Evolutionary conservation across 1,140 invertebrate genomes (phyloP).

Genomic region (Drosophila repletoides): DNA sequence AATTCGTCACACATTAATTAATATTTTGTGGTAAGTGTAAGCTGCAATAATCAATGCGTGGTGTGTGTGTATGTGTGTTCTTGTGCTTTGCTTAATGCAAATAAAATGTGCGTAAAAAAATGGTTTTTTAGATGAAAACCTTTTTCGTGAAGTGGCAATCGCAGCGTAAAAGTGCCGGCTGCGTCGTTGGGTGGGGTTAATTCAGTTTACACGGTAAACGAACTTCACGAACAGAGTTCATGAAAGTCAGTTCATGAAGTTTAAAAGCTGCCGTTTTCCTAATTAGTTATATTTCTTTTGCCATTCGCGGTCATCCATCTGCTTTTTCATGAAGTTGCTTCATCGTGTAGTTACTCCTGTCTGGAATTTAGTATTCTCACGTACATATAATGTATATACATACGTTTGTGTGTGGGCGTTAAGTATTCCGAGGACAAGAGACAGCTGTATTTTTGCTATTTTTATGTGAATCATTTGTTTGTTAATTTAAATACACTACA

Average conservation of each 20-base stretch:
- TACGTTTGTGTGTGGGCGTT: conserved; percentile 23
- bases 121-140: conserved; percentile 5
- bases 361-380: conserved; percentile 37
- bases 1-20: conserved; percentile 1
- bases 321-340: too few species aligned
- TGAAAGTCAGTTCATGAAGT: too few species aligned
- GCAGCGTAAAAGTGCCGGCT: conserved; percentile 40
- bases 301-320: too few species aligned
- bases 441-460: conserved; percentile 72
- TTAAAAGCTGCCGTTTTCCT: too few species aligned
- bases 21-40: conserved; percentile 39
- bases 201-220: too few species aligned
- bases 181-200: conserved; percentile 42
- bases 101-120: conserved; percentile 40
- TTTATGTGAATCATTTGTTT: conserved; percentile 77
- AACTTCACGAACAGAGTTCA: too few species aligned
- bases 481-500: conserved; percentile 64
- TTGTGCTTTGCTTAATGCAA: conserved; percentile 23
- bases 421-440: conserved; percentile 46
- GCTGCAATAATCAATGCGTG: neutral
- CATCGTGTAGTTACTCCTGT: too few species aligned
- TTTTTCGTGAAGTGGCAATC: conserved; percentile 23
- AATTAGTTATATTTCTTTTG: too few species aligned
- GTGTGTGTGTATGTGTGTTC: conserved; percentile 5
- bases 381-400: conserved; percentile 1